These are phyloP conservation scores for Conger conger DNA, from an alignment of 2,113 vertebrate species.

Conservation along the genomic window DNA sequence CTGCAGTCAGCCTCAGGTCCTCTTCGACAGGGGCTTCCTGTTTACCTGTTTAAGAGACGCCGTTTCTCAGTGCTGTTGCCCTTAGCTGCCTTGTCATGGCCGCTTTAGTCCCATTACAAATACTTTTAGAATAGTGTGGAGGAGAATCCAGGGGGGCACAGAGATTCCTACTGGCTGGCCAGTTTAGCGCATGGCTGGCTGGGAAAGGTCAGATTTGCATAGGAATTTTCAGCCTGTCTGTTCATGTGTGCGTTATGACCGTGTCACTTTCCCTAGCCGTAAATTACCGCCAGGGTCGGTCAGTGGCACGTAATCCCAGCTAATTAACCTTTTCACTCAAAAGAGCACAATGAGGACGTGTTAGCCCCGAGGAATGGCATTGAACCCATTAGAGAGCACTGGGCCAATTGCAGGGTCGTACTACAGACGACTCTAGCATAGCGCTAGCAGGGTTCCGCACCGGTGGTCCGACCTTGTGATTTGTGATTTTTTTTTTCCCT, in stretches of 20 bases:
- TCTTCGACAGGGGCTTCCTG: not conserved
- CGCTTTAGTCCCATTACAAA: not conserved
- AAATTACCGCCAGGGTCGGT: slow-evolving; percentile 2
- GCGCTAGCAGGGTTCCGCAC: not conserved
- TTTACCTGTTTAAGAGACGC: not conserved
- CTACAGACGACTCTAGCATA: not conserved
- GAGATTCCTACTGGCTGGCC: not conserved
- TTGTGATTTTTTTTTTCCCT: not conserved
- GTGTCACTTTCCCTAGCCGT: not conserved
- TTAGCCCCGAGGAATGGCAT: not conserved
- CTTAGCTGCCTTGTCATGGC: not conserved
- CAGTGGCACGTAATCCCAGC: not conserved
- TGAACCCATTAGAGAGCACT: not conserved
- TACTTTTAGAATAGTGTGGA: not conserved
- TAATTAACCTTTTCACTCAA: slow-evolving; percentile 3
- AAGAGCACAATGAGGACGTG: not conserved
- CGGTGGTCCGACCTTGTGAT: not conserved
- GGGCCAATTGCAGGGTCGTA: not conserved
- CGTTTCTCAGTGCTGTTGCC: not conserved
- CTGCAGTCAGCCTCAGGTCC: not conserved
- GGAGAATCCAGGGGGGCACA: not conserved
- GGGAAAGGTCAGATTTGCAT: slow-evolving; percentile 3
- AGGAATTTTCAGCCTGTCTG: not conserved
- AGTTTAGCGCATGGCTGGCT: not conserved
- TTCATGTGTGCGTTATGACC: not conserved